Conservation (phyloP, 1,140 invertebrate species). For the silkworm (Bombyx mori) region DNA sequence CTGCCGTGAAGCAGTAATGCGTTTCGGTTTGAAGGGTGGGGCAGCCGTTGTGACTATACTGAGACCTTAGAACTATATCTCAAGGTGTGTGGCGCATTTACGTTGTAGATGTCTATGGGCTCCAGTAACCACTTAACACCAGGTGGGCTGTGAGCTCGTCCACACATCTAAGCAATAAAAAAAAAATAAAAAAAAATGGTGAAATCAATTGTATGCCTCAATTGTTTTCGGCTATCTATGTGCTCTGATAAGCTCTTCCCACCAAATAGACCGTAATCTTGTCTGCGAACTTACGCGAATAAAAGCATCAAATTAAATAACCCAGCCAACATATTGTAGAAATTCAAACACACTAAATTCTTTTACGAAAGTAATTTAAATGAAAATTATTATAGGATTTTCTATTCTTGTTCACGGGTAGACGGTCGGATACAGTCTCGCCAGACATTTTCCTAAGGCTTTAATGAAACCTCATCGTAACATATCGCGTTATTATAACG, state of each 20-base stretch:
- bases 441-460: conserved; percentile 33
- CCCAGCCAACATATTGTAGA: background rate
- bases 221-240: no score
- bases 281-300: background rate
- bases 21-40: no score
- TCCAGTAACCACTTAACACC: no score
- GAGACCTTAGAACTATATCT: no score
- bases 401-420: background rate
- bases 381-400: background rate
- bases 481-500: conserved; percentile 22
- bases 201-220: no score
- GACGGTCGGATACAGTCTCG: conserved; percentile 19
- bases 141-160: no score
- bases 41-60: no score
- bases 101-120: no score
- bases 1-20: no score
- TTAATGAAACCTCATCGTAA: conserved; percentile 32
- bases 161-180: no score
- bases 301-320: background rate
- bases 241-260: background rate
- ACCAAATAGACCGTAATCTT: background rate
- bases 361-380: background rate
- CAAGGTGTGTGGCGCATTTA: no score
- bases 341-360: background rate
- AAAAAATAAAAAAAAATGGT: no score